Conservation (phyloP, 2,797 vertebrate species). For the Cebuella pygmaea region DNA sequence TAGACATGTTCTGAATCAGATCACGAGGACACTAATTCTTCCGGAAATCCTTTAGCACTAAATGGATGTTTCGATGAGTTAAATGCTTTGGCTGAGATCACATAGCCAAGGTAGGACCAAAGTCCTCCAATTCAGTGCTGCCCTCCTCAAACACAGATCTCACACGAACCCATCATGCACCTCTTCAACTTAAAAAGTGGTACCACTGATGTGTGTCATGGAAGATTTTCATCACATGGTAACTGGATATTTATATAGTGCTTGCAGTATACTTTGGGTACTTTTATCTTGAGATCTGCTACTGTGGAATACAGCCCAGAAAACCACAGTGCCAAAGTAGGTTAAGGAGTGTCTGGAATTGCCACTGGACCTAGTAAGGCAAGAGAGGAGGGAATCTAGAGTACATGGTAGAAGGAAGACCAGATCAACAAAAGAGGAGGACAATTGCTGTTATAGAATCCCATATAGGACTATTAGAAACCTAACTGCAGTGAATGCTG, state of each 20-base stretch:
- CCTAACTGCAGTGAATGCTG: background rate
- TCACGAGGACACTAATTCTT: background rate
- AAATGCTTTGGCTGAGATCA: background rate
- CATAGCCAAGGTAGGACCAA: background rate
- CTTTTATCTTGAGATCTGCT: background rate
- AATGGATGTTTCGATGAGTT: background rate
- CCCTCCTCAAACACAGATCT: background rate
- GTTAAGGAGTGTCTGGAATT: background rate
- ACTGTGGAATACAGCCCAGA: background rate
- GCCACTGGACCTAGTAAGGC: background rate
- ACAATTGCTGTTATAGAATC: background rate
- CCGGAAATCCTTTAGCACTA: background rate
- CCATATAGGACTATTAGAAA: background rate
- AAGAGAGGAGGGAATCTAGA: background rate
- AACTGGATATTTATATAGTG: background rate
- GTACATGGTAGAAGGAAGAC: background rate
- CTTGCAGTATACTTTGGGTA: background rate
- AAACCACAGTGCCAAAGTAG: background rate
- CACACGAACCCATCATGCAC: accelerated
- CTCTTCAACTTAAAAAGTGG: background rate
- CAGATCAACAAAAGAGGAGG: background rate
- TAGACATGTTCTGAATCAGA: background rate
- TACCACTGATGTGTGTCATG: too few species aligned
- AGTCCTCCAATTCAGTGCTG: background rate
- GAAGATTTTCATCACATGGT: background rate